Evolutionary conservation across 2,797 vertebrate species (phyloP), one percentile per base, ranked within the genome.

Genomic region (Oceanodroma leucorhoa): DNA sequence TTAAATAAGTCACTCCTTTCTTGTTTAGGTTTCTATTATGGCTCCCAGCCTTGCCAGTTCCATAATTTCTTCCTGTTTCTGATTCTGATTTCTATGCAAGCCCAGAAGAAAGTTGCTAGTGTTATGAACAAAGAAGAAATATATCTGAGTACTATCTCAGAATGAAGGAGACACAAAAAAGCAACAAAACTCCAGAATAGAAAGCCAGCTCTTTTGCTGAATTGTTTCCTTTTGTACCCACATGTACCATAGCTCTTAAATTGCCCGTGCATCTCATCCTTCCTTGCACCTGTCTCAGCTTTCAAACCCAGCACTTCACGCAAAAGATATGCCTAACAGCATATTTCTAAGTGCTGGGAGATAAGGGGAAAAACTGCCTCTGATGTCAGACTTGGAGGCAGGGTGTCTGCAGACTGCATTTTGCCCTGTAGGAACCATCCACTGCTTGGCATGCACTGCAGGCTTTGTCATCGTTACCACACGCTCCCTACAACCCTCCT

Each of bases 211-310:
- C 7, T 83, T 93, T 22, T 75, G 79, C 91, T 93, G 92, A 94
- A 83, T 45, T 27, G 45, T 75, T 93, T 54, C 66, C 89, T 87
- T 89, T 23, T 26, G 51, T 79, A 82, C 65, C 93, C 91, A 94
- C 34, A 2, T 72, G 77, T 86, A 90, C 79, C 69, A 55, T 32
- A 86, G 65, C 65, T 95, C 78, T 89, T 89, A 12, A 82, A 90
- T 94, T 93, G 15, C 79, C 80, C 73, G 7, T 94, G 93, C 62
- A 15, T 70, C 90, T 93, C 78, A 58, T 94, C 81, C 89, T 96
- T 87, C 92, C 77, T 91, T 95, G 92, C 93, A 96, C 94, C 94
- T 96, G 94, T 87, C 94, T 86, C 79, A 81, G 93, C 85, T 94
- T 97, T 93, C 94, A 93, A 93, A 77, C 38, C 79, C 89, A 64